Evolutionary conservation across 2,797 vertebrate genomes (phyloP).

Genomic region (Xiphophorus birchmanni): DNA sequence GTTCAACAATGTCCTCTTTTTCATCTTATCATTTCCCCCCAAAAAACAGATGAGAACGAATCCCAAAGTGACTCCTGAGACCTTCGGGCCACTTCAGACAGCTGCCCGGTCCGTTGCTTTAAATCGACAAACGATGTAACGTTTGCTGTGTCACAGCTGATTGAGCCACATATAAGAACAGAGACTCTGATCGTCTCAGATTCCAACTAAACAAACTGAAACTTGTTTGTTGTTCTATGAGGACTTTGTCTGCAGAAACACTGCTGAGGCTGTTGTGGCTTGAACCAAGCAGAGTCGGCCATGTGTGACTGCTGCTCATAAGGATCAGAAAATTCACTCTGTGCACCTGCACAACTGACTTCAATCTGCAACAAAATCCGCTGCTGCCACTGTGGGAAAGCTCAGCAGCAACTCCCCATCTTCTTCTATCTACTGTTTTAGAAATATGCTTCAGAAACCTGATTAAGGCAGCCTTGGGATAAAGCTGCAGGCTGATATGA

Average conservation of each 20-base stretch:
- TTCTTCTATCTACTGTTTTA: not conserved
- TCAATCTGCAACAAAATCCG: not conserved
- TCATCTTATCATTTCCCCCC: not conserved
- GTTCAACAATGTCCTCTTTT: not conserved
- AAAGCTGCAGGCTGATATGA: not conserved
- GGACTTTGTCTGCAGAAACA: not conserved
- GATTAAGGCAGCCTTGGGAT: not conserved
- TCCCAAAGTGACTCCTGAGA: not conserved
- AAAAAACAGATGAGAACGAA: not conserved
- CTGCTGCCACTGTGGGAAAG: not conserved
- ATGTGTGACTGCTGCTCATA: not conserved
- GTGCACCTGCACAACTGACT: constrained; percentile 2
- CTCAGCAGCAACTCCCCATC: not conserved
- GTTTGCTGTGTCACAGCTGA: not conserved
- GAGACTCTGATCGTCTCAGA: not conserved
- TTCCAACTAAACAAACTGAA: not conserved
- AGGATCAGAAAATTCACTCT: constrained; percentile 4
- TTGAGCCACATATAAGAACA: not conserved
- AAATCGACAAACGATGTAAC: not conserved
- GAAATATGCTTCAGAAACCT: not conserved
- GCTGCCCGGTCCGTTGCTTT: not conserved
- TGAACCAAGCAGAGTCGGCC: not conserved
- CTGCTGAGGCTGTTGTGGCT: not conserved
- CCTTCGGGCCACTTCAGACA: not conserved
- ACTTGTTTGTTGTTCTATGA: not conserved